Evolutionary conservation across 1,140 invertebrate species (phyloP), one percentile per base, ranked within the genome.

Genomic region (Yoshiicerus persimilis): DNA sequence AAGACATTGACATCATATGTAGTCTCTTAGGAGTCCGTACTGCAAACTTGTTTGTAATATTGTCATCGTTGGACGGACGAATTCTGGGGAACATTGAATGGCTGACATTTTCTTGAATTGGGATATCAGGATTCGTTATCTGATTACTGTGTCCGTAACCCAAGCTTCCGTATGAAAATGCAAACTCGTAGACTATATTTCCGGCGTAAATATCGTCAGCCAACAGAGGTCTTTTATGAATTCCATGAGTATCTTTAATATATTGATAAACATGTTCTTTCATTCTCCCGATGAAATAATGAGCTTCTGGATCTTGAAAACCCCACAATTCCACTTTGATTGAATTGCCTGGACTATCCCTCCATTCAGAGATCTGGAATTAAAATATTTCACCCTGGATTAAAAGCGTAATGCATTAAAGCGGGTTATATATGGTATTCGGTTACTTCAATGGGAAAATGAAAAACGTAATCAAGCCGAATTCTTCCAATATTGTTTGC

Each of bases 1-100:
- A 84, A 41, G 84, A 47, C 23, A 77, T 77, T 11, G 56, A 77
- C 36, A 90, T 87, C 34, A 88, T 32, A 23, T 90, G 86, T 13
- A 90, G 47, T 36, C 86, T 80, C 8, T 41, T 39, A 1, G 89
- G 89, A 11, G 85, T 62, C 16, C 86, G 6, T 10, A 84, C 27
- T 20, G 80, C 41, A 39, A 87, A 89, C 16, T 47, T 64, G 20
- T 87, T 87, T 0, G 86, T 87, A 2, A 86, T 30, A 2, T 86
- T 25, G n/a, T 90, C 89, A 8, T 47, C 77, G 10, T 34, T 16
- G 0, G 36, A 32, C 4, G 87, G 36, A 25, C 25, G 8, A 47
- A 90, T 88, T 80, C 89, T 77, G 3, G 89, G 89, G 39, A 89
- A 90, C 70, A 90, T 87, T 8, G 89, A 90, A 25, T 88, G 88